phyloP scores from a whole-genome alignment of 2,888 invertebrate species.

The Spicauda simplicius region DNA sequence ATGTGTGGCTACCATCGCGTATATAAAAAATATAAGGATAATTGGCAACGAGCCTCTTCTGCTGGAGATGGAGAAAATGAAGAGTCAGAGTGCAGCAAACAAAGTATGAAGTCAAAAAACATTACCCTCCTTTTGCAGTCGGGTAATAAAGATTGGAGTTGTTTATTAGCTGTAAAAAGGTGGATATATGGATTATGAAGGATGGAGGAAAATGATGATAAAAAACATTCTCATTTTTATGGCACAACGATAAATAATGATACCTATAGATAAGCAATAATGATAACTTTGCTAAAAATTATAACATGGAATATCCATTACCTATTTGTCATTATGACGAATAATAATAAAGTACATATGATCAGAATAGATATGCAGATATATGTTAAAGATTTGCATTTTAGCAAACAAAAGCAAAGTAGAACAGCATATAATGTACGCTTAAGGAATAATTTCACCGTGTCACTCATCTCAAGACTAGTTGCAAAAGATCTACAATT shows the following conservation, averaged over 20 bases:
- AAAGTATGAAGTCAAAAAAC: not conserved
- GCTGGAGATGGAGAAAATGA: constrained; percentile 44
- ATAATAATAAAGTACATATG: too few species aligned
- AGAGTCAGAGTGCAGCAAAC: not conserved
- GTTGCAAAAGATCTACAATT: not conserved
- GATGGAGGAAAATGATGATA: not conserved
- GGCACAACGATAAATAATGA: too few species aligned
- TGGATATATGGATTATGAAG: not conserved
- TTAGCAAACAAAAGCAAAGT: not conserved
- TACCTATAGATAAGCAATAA: too few species aligned
- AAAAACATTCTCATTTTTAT: too few species aligned
- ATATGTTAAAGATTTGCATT: not conserved
- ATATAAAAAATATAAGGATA: constrained; percentile 63
- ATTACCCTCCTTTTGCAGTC: too few species aligned
- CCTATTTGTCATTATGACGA: too few species aligned
- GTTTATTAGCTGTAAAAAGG: not conserved
- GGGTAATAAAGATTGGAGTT: not conserved
- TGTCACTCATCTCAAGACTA: not conserved
- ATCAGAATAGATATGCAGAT: too few species aligned
- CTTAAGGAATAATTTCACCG: not conserved
- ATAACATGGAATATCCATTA: too few species aligned
- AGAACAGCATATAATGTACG: not conserved
- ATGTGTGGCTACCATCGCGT: constrained; percentile 68
- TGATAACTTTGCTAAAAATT: too few species aligned
- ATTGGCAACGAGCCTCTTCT: constrained; percentile 66